Evolutionary conservation across 2,888 invertebrate species (phyloP), one percentile per base, ranked within the genome.

Genomic region (Strigamia transsilvanica): DNA sequence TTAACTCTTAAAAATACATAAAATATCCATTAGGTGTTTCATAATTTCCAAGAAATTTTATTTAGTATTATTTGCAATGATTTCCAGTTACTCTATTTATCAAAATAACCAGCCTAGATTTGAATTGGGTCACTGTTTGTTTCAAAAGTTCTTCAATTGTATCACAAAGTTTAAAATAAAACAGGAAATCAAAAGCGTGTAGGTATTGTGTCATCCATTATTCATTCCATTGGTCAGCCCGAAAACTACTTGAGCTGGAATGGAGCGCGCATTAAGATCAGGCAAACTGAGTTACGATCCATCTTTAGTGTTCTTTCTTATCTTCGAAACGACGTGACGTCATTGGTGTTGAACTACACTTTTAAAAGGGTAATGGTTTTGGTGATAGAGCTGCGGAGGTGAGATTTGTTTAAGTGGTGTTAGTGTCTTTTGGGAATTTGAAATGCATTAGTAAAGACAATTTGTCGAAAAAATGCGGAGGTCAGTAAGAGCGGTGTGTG

Each of bases 341-440:
- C 51, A 51, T 51, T 51, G 51, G 51, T 51, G 51, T 51, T 51
- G 51, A 51, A 51, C 51, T 51, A 13, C 51, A 51, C 51, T 51
- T 51, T 51, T 51, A 51, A 51, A 38, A 38, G 51, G 51, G 18
- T 51, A 18, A 51, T 51, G 51, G 51, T 51, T 15, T 15, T 18
- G 15, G 51, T 12, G 18, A 51, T 51, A 13, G 0, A 10, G 51
- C 51, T 51, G 51, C 3, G 6, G 51, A 51, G 15, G 51, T 18
- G 51, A 15, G 51, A 51, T 51, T 51, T 51, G 51, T 51, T 18
- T 51, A 51, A 51, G 51, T 51, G 51, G 4, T 51, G 51, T 51
- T 18, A 51, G 13, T 51, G 51, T 13, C 51, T 51, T 4, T 18
- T 15, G 51, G 51, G 51, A 51, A 51, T 51, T 51, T 51, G 6